phyloP scores from a whole-genome alignment of 1,140 invertebrate species.

The Ridgeia piscesae region DNA sequence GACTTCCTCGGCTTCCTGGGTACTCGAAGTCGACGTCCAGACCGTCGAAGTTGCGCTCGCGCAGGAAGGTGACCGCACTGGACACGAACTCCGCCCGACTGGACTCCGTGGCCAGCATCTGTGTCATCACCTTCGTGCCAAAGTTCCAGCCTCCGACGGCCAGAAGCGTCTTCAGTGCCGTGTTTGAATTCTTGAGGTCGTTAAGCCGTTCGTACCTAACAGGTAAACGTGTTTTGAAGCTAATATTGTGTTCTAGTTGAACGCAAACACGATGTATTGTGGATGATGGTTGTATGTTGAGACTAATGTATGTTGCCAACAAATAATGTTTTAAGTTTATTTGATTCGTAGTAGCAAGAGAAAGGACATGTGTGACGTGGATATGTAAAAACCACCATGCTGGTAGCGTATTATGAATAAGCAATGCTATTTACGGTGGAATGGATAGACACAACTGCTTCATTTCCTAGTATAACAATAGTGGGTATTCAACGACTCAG shows the following conservation, averaged over 20 bases:
- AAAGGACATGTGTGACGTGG: neutral
- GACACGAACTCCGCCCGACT: constrained; percentile 32
- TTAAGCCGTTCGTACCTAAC: constrained; percentile 8
- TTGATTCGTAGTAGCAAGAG: neutral
- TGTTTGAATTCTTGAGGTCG: neutral
- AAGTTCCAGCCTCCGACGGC: constrained; percentile 80
- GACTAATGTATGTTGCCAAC: neutral
- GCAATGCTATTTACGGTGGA: neutral
- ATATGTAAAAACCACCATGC: neutral
- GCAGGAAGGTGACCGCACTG: constrained; percentile 76
- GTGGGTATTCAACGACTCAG: neutral
- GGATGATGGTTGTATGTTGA: neutral
- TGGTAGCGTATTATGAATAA: neutral
- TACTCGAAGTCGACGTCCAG: constrained; percentile 94
- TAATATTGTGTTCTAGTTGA: neutral
- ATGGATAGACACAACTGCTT: neutral
- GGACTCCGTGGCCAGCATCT: constrained; percentile 23
- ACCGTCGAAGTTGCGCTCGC: constrained; percentile 91
- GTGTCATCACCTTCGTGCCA: constrained; percentile 70
- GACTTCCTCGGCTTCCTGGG: constrained; percentile 62
- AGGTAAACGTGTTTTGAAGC: neutral
- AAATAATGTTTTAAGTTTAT: neutral
- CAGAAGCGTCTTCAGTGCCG: constrained; percentile 52
- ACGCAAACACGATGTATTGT: neutral
- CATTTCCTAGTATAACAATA: neutral